These are phyloP conservation scores for Folsomia manolachei DNA, from an alignment of 2,888 invertebrate genomes.

Conservation along the genomic window DNA sequence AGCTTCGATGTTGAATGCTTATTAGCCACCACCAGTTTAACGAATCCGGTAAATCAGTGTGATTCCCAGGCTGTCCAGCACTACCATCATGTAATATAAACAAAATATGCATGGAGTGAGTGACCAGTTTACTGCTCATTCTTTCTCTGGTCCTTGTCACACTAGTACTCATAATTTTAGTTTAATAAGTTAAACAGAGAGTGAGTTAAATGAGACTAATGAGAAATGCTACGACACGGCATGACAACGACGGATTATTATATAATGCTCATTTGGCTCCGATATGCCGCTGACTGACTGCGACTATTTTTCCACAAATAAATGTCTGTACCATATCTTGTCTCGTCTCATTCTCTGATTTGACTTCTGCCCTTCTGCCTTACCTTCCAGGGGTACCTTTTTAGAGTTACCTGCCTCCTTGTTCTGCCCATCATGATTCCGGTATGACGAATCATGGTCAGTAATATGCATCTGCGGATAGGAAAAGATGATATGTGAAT, in stretches of 20 bases:
- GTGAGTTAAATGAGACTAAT: background rate
- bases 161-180: background rate
- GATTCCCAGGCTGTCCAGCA: background rate
- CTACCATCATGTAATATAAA: too few species aligned
- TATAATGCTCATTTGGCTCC: background rate
- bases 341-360: too few species aligned
- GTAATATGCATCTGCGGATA: too few species aligned
- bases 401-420: too few species aligned
- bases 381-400: too few species aligned
- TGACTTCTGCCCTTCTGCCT: background rate
- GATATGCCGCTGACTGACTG: background rate
- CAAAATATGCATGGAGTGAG: too few species aligned
- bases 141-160: background rate
- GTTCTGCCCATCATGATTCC: too few species aligned
- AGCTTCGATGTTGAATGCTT: background rate
- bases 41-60: background rate
- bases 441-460: too few species aligned
- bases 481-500: constrained; percentile 44
- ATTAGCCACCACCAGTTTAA: background rate
- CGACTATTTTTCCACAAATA: background rate
- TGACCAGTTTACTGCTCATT: too few species aligned
- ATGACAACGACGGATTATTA: background rate
- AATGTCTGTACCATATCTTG: background rate
- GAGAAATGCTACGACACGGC: background rate
- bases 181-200: background rate